A percentile compares a stretch with the other conserved stretches of the same genome.
Evolutionary conservation across 2,888 invertebrate species (phyloP).

Genomic region (Maniola hyperantus): DNA sequence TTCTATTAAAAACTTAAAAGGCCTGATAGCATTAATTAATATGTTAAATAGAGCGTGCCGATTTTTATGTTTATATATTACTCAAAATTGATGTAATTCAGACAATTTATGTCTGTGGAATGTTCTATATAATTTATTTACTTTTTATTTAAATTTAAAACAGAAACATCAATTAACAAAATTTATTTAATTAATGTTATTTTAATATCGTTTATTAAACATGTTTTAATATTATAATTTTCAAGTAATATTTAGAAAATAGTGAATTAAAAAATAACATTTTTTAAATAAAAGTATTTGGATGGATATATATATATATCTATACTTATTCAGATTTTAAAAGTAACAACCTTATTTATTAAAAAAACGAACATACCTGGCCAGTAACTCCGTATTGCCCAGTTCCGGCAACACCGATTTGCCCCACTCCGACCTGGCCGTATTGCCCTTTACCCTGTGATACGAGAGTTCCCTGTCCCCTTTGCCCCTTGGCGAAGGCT

Average conservation of each 20-base stretch:
- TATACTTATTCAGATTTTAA: too few species aligned
- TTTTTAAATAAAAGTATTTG: background rate
- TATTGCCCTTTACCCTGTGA: constrained; percentile 24
- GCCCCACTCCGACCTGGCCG: constrained; percentile 36
- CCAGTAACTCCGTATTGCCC: constrained; percentile 32
- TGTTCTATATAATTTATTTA: background rate
- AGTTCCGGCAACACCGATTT: constrained; percentile 36
- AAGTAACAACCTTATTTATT: background rate
- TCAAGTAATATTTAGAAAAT: too few species aligned
- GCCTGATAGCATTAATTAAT: background rate
- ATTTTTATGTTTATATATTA: background rate
- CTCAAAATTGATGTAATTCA: background rate
- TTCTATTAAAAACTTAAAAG: background rate
- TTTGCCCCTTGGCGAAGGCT: constrained; percentile 31
- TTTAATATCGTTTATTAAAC: too few species aligned
- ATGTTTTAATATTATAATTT: too few species aligned
- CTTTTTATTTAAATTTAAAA: constrained; percentile 8
- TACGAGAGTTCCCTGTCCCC: constrained; percentile 12
- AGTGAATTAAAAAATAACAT: too few species aligned
- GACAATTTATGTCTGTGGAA: background rate
- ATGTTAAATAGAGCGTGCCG: constrained; percentile 11
- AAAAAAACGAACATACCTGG: constrained; percentile 21
- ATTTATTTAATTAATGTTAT: background rate
- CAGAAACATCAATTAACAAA: constrained; percentile 1
- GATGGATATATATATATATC: too few species aligned